Conservation (phyloP, 2,797 vertebrate genomes). For the Semotilus atromaculatus region DNA sequence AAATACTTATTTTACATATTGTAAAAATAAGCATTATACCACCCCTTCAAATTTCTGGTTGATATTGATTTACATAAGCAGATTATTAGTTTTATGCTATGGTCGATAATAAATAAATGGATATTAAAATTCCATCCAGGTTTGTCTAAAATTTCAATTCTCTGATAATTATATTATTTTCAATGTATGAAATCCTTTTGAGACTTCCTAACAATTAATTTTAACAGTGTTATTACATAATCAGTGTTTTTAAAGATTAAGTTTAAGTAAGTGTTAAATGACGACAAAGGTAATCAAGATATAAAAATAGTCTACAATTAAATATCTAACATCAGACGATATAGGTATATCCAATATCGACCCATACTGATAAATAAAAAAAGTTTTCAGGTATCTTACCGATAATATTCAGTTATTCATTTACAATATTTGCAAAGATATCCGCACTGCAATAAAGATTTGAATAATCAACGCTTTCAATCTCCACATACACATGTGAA, state of each 20-base stretch:
- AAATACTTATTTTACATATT: too few species aligned
- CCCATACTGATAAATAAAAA: not conserved
- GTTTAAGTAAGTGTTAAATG: not conserved
- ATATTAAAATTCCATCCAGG: not conserved
- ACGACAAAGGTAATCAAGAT: not conserved
- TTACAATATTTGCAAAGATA: too few species aligned
- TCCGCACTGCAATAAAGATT: too few species aligned
- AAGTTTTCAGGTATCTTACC: not conserved
- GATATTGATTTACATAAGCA: not conserved
- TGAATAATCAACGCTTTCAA: too few species aligned
- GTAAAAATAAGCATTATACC: too few species aligned
- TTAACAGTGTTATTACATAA: too few species aligned
- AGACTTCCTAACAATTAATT: not conserved
- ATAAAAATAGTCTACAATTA: not conserved
- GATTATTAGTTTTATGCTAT: not conserved
- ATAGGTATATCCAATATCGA: too few species aligned
- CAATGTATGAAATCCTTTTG: not conserved
- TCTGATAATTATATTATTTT: too few species aligned
- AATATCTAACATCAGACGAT: not conserved
- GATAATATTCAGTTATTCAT: too few species aligned
- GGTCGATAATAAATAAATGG: not conserved
- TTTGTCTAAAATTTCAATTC: too few species aligned
- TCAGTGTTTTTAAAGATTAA: not conserved
- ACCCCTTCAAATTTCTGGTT: too few species aligned
- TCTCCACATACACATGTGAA: too few species aligned